Base-by-base conservation (phyloP, 2,797 vertebrate genomes). In the Knipowitschia caucasica region DNA sequence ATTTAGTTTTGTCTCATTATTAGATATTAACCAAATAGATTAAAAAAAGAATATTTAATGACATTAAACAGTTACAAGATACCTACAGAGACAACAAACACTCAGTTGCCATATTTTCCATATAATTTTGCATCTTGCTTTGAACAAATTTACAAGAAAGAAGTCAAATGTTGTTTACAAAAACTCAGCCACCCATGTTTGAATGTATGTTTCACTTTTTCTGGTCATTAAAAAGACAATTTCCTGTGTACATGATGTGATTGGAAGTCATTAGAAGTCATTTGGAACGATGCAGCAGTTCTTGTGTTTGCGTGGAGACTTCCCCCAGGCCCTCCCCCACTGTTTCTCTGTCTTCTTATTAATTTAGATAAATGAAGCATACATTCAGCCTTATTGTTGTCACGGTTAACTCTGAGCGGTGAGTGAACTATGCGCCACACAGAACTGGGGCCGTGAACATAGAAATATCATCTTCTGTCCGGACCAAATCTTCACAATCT, bases 281-380 rank as follows among this genome's bases (percentile, higher is more conserved):
- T 69, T 78, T 67, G 26, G 52, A 66, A 72, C 58, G 43, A 46
- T 12, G 36, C 64, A 39, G 69, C 15, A 53, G 46, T 54, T 20
- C 17, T 24, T 47, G 43, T 52, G 42, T 45, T 25, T 26, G 27
- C 17, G 40, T n/a, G 11, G n/a, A 27, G 18, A 51, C 45, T 56
- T 63, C 54, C 7, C 27, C 35, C 62, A 59, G 72, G 62, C 42
- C 58, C 34, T 36, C 56, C 46, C 8, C 23, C 50, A 5, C 1
- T 62, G 50, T 62, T 17, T 54, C 30, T 58, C 62, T 71, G 68
- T 62, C 57, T 60, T 64, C 69, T 76, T 70, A 84, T 83, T 87
- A 86, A 85, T 79, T 69, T 80, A 78, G 75, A 81, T 64, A 73
- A 84, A 88, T 74, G 59, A 80, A 73, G 68, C 77, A 50, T 78